A percentile compares a stretch with the other conserved stretches of the same genome.
Evolutionary conservation across 2,888 invertebrate species (phyloP).

Genomic region (Tuta absoluta): DNA sequence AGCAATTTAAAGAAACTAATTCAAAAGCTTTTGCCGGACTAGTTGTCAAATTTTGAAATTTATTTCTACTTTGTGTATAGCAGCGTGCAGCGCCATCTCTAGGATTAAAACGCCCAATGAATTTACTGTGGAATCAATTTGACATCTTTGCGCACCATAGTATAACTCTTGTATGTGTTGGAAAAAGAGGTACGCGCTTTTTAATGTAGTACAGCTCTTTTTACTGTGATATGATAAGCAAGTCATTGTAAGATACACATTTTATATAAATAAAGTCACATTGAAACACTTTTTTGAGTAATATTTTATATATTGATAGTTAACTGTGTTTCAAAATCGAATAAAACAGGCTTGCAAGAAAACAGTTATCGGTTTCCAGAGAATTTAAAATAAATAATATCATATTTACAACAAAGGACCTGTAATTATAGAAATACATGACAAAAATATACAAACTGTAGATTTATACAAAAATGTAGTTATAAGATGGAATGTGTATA

Average conservation of each 20-base stretch:
- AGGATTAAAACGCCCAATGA: too few relatives aligned
- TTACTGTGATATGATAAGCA: too few relatives aligned
- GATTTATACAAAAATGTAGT: slow-evolving; percentile 31
- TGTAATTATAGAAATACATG: slow-evolving; percentile 18
- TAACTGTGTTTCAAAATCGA: background rate
- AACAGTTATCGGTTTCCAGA: background rate
- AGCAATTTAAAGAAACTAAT: too few relatives aligned
- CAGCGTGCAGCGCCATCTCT: too few relatives aligned
- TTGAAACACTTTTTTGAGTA: slow-evolving; percentile 41
- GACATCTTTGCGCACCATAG: too few relatives aligned
- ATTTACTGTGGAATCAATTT: too few relatives aligned
- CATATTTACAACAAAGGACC: slow-evolving; percentile 1
- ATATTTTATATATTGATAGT: background rate
- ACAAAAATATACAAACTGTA: slow-evolving; percentile 19
- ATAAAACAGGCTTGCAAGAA: background rate
- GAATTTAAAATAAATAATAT: background rate
- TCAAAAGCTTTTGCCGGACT: too few relatives aligned
- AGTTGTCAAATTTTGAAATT: too few relatives aligned
- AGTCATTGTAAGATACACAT: background rate
- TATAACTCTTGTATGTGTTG: too few relatives aligned
- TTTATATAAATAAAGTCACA: background rate
- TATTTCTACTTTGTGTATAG: too few relatives aligned
- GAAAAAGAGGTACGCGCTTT: too few relatives aligned
- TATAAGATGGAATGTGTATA: slow-evolving; percentile 45
- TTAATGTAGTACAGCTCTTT: too few relatives aligned